Evolutionary conservation across 2,888 invertebrate genomes (phyloP).

Genomic region (Apamea sordens): DNA sequence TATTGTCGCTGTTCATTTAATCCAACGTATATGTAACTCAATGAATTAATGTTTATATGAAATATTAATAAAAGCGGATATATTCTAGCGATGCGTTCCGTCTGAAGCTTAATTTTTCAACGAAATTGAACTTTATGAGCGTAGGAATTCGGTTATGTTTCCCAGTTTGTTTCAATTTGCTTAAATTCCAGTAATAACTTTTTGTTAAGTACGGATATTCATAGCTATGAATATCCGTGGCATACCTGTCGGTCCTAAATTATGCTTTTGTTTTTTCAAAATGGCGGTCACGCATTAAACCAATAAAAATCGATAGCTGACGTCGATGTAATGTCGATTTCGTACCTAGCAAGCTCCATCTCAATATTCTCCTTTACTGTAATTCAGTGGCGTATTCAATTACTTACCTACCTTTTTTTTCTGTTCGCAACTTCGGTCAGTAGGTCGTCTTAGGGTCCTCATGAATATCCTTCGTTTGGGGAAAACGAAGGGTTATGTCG

Average conservation of each 20-base stretch:
- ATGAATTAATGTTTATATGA: slow-evolving; percentile 2
- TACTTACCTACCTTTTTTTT: too few species aligned
- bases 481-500: too few species aligned
- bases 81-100: background rate
- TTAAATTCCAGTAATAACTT: background rate
- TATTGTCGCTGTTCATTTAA: slow-evolving; percentile 13
- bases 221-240: too few species aligned
- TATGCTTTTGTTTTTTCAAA: too few species aligned
- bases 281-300: too few species aligned
- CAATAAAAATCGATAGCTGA: too few species aligned
- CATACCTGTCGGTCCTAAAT: too few species aligned
- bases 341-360: background rate
- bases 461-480: too few species aligned
- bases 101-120: background rate
- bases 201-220: background rate
- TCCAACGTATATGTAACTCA: background rate
- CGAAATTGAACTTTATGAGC: background rate
- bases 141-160: background rate
- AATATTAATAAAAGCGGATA: slow-evolving; percentile 11
- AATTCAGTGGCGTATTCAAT: background rate
- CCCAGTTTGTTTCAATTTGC: background rate
- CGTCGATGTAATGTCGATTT: background rate
- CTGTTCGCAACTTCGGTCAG: too few species aligned
- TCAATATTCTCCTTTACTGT: background rate
- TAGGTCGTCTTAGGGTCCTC: too few species aligned